Percentiles rank a stretch among this genome's conserved stretches.
phyloP scores from a whole-genome alignment of 1,140 invertebrate species.

The Temnothorax curvispinosus region DNA sequence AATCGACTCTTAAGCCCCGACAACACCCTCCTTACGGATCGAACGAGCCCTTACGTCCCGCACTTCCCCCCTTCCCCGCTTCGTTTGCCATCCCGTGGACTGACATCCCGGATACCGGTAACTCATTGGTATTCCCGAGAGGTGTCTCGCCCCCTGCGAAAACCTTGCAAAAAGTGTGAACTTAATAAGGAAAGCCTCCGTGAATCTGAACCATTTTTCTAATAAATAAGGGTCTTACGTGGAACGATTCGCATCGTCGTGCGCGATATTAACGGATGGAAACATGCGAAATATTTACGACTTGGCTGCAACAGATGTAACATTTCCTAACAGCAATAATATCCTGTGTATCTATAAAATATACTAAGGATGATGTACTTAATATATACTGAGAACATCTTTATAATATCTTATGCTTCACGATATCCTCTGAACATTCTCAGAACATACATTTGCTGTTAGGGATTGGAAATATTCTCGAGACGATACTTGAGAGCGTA shows the following conservation, averaged over 20 bases:
- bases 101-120: conserved; percentile 66
- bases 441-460: no score
- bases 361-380: no score
- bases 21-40: conserved; percentile 63
- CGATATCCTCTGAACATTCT: no score
- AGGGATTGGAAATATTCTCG: neutral
- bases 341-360: no score
- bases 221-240: conserved; percentile 33
- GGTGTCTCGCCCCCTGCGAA: conserved; percentile 75
- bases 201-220: conserved; percentile 77
- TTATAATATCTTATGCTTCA: no score
- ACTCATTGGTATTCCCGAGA: conserved; percentile 84
- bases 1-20: conserved; percentile 66
- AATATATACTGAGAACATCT: no score
- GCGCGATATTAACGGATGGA: conserved; percentile 11
- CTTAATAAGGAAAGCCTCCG: conserved; percentile 85
- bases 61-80: conserved; percentile 29
- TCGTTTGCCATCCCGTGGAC: conserved; percentile 50
- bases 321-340: no score
- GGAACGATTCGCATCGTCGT: neutral
- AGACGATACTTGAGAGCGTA: neutral
- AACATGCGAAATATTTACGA: neutral
- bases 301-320: neutral
- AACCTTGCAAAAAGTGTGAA: conserved; percentile 85
- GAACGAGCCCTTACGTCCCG: conserved; percentile 44